These are phyloP conservation scores for Gymnoscelis rufifasciata DNA, from an alignment of 2,888 invertebrate genomes.

Conservation along the genomic window DNA sequence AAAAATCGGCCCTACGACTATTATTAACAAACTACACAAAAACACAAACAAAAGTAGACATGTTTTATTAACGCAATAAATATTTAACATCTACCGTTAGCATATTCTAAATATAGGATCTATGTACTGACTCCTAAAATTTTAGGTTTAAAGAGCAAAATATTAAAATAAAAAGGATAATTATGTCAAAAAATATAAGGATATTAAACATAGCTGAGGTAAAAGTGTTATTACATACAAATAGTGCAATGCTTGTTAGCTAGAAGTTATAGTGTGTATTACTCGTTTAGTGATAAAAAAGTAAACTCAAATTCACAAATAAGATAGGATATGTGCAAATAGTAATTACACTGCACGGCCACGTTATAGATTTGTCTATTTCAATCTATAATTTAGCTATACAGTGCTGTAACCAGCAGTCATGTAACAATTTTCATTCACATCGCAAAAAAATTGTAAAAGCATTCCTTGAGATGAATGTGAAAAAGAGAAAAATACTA, in stretches of 20 bases:
- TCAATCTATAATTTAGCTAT: too few relatives aligned
- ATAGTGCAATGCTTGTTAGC: constrained; percentile 8
- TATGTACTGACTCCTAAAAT: constrained; percentile 29
- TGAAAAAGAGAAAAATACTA: too few relatives aligned
- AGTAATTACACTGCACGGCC: too few relatives aligned
- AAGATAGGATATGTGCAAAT: neutral
- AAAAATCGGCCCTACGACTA: too few relatives aligned
- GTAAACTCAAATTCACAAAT: neutral
- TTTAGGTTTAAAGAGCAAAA: constrained; percentile 12
- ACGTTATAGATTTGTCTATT: too few relatives aligned
- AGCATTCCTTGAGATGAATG: too few relatives aligned
- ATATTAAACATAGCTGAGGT: constrained; percentile 13
- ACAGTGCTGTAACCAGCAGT: too few relatives aligned
- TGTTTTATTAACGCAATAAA: constrained; percentile 51
- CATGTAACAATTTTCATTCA: too few relatives aligned
- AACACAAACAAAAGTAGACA: constrained; percentile 35
- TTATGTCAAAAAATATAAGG: constrained; percentile 20
- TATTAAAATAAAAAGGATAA: constrained; percentile 15
- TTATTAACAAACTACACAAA: constrained; percentile 30
- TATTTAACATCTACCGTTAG: constrained; percentile 53
- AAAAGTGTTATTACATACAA: constrained; percentile 13
- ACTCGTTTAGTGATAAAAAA: neutral
- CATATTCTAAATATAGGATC: constrained; percentile 41
- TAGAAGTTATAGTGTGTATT: neutral
- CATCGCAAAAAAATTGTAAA: too few relatives aligned